Evolutionary conservation across 2,888 invertebrate genomes (phyloP), one percentile per base, ranked within the genome.

Genomic region (Leptodirus hochenwartii): DNA sequence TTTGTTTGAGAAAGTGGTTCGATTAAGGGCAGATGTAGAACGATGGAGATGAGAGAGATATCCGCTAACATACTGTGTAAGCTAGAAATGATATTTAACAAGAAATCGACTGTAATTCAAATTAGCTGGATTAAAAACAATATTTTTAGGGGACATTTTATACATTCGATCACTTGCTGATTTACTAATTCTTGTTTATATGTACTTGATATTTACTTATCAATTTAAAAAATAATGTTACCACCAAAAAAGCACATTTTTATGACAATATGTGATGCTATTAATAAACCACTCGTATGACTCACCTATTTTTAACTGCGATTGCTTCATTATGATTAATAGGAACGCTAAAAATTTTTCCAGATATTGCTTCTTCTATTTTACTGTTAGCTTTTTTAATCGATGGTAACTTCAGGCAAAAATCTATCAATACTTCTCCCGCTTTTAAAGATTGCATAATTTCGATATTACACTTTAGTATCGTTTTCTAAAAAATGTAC

Each of bases 1-100:
- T 87, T 77, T n/a, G 70, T 70, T 3, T 79, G 69, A 6, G 81
- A 82, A 41, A 91, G 61, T 0, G 91, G 90, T 51, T 91, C 90
- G 31, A 90, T 56, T 34, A 88, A 70, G 0, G 90, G 90, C 42
- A 93, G 58, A 11, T 82, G 78, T 40, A 90, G 63, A 5, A 84
- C 84, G 39, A 77, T 68, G 48, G 77, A 76, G 33, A 85, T 82
- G 25, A 87, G 71, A 34, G 69, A 70, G 36, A 91, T 74, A 51
- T 91, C 91, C 36, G 78, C 74, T 35, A 85, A 71, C 41, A 87
- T 68, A 39, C 77, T 71, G 39, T 77, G 72, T 42, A 85, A 67
- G 41, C 80, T 82, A 51, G 1, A 54, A 52, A 29, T 37, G 38
- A 14, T 36, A 23, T 12, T 17, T 27, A 10, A 17, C 10, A 22